Conservation (phyloP, 1,140 invertebrate species). For the Psilanteris sp. region DNA sequence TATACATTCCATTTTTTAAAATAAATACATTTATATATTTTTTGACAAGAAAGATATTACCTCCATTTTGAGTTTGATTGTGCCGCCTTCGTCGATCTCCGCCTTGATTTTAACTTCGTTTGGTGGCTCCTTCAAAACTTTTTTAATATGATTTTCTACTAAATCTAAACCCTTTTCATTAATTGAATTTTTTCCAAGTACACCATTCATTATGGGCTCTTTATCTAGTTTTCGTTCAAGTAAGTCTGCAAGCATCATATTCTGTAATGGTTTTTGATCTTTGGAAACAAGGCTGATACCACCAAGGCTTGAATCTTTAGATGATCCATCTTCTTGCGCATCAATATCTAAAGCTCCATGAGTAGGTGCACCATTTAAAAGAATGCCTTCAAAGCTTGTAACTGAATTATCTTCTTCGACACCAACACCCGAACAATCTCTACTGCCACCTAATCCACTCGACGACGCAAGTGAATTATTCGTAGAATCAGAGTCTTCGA, state of each 20-base stretch:
- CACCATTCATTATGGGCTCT: slow-evolving; percentile 82
- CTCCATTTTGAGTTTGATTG: slow-evolving; percentile 46
- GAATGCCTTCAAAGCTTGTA: slow-evolving; percentile 83
- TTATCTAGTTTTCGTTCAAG: slow-evolving; percentile 84
- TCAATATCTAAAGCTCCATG: slow-evolving; percentile 79
- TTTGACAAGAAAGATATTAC: no score
- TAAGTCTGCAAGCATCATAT: slow-evolving; percentile 84
- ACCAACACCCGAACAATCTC: slow-evolving; percentile 76
- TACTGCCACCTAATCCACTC: slow-evolving; percentile 79
- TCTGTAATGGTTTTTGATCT: slow-evolving; percentile 76
- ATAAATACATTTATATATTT: no score
- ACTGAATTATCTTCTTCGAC: slow-evolving; percentile 83
- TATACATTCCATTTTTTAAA: no score
- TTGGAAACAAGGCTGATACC: slow-evolving; percentile 57
- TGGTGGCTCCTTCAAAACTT: slow-evolving; percentile 78
- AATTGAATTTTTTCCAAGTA: slow-evolving; percentile 82
- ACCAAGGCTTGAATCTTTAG: slow-evolving; percentile 79
- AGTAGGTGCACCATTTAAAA: slow-evolving; percentile 82
- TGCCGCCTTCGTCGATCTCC: slow-evolving; percentile 42
- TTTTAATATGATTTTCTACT: slow-evolving; percentile 83
- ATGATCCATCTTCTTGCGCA: slow-evolving; percentile 80
- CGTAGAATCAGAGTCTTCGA: slow-evolving; percentile 82
- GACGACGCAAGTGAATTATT: slow-evolving; percentile 82
- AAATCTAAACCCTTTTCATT: slow-evolving; percentile 83
- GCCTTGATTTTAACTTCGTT: slow-evolving; percentile 65